Evolutionary conservation across 2,797 vertebrate genomes (phyloP).

Genomic region (Gymnocypris eckloni): DNA sequence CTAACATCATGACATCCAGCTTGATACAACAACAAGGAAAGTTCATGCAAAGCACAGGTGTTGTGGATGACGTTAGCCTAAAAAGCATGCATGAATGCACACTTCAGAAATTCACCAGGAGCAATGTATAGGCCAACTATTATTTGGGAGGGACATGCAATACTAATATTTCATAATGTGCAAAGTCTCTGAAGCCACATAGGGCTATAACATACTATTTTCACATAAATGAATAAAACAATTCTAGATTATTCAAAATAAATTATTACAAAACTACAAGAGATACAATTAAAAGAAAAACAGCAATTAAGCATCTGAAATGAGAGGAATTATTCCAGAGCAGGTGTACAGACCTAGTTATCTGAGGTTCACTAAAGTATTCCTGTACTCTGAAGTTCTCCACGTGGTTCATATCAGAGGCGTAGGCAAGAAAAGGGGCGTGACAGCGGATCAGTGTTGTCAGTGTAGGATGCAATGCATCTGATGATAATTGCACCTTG

Average conservation of each 20-base stretch:
- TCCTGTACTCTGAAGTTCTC: slow-evolving; percentile 11
- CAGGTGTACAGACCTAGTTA: background rate
- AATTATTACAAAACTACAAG: background rate
- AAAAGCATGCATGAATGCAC: background rate
- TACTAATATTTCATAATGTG: too few species aligned
- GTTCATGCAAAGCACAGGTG: background rate
- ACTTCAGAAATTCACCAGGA: too few species aligned
- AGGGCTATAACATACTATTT: too few species aligned
- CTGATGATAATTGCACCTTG: slow-evolving; percentile 29
- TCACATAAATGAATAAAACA: background rate
- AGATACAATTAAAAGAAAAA: background rate
- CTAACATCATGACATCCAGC: background rate
- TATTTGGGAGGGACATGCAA: background rate
- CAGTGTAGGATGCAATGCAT: background rate
- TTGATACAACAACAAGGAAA: background rate
- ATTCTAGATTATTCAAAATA: too few species aligned
- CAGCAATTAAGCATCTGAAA: background rate
- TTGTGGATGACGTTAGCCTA: background rate
- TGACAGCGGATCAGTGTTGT: background rate
- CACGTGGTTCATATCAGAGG: background rate
- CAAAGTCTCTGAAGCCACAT: too few species aligned
- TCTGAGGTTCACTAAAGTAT: too few species aligned
- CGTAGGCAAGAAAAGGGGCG: slow-evolving; percentile 1
- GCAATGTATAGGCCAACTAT: background rate
- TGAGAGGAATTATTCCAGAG: too few species aligned